These are phyloP conservation scores for Oreochromis spilurus DNA, from an alignment of 2,113 vertebrate species.

Conservation along the genomic window DNA sequence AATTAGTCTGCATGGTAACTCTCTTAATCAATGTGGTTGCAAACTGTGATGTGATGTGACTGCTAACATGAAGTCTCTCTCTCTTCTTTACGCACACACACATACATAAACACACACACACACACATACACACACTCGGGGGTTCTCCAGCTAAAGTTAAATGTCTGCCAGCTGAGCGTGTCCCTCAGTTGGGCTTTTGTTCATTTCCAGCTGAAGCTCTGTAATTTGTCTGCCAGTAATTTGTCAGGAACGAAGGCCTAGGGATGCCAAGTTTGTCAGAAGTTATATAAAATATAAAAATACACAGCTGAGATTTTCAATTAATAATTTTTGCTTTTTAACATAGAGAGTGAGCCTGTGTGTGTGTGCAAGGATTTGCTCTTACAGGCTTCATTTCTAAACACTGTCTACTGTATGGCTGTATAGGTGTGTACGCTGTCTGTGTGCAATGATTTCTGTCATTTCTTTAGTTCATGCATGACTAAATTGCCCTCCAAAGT, in stretches of 20 bases:
- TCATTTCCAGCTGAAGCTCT: conserved; percentile 59
- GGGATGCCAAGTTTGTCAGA: conserved; percentile 3
- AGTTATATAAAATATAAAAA: background rate
- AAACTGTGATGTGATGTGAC: conserved; percentile 71
- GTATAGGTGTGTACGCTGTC: background rate
- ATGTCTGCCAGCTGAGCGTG: conserved; percentile 64
- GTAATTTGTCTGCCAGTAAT: conserved; percentile 54
- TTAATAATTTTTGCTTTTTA: background rate
- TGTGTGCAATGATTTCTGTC: background rate
- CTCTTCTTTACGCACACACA: background rate
- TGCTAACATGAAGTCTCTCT: conserved; percentile 60
- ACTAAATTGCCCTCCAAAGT: background rate
- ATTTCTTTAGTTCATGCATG: background rate
- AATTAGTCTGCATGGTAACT: conserved; percentile 59
- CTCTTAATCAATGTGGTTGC: conserved; percentile 64
- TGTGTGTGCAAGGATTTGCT: background rate
- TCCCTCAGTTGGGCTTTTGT: conserved; percentile 66
- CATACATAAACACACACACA: background rate
- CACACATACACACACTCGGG: background rate
- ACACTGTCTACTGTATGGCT: background rate
- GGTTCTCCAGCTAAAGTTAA: conserved; percentile 53
- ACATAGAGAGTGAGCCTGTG: accelerated
- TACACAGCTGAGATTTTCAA: background rate
- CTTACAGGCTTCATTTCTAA: background rate
- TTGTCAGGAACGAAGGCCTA: conserved; percentile 38